Percentiles rank a stretch among this genome's conserved stretches.
Conservation (phyloP, 2,888 invertebrate species). For the Polydrusus pterygomalis region DNA sequence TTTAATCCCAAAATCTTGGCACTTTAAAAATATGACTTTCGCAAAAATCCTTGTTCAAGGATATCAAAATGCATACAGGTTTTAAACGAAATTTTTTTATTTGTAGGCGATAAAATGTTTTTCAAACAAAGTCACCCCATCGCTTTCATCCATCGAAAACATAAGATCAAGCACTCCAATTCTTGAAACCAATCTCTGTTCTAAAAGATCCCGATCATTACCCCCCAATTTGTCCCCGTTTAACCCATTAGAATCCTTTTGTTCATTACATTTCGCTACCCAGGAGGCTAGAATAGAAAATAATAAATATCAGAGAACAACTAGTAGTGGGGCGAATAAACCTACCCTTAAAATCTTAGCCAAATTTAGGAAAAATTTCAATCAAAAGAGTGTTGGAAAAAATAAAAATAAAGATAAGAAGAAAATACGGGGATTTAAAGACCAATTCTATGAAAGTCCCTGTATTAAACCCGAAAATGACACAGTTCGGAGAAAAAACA, state of each 20-base stretch:
- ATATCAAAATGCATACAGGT: conserved; percentile 12
- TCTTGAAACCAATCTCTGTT: conserved; percentile 7
- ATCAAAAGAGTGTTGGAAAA: conserved; percentile 38
- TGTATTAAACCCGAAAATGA: conserved; percentile 49
- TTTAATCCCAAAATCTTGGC: not conserved
- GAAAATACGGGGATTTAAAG: conserved; percentile 44
- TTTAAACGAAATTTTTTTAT: not conserved
- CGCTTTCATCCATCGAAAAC: conserved; percentile 47
- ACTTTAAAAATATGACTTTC: not conserved
- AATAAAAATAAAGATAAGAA: conserved; percentile 32
- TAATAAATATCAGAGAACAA: not conserved
- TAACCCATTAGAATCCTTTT: conserved; percentile 11
- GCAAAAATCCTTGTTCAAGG: not conserved
- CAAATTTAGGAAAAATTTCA: conserved; percentile 43
- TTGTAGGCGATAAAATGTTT: conserved; percentile 47
- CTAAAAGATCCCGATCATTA: conserved; percentile 39
- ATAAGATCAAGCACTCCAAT: not conserved
- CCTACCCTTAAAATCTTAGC: conserved; percentile 37
- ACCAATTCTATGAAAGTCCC: conserved; percentile 41
- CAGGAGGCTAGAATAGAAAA: not conserved
- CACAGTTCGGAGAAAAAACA: conserved; percentile 39
- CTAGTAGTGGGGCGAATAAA: not conserved
- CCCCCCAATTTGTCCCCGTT: conserved; percentile 39
- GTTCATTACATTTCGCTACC: not conserved
- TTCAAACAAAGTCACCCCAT: conserved; percentile 50